Evolutionary conservation across 2,797 vertebrate genomes (phyloP).

Genomic region (Peromyscus eremicus): DNA sequence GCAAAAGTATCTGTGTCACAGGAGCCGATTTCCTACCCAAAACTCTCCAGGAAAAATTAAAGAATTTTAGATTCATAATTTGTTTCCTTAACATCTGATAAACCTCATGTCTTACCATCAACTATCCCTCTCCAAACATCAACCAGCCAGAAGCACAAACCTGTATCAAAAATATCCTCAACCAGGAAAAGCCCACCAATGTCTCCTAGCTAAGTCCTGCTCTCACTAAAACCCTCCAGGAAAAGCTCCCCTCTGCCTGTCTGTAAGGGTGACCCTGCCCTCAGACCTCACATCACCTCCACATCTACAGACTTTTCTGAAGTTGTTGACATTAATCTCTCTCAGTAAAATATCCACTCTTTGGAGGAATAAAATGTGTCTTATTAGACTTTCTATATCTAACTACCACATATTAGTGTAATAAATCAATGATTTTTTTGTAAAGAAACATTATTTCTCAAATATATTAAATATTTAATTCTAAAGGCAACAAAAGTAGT

Average conservation of each 20-base stretch:
- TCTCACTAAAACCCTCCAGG: not conserved
- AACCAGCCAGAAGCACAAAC: not conserved
- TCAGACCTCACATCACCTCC: not conserved
- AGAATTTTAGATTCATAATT: not conserved
- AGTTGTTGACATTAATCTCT: not conserved
- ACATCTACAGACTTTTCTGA: not conserved
- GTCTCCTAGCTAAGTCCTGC: not conserved
- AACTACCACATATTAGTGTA: conserved; percentile 18
- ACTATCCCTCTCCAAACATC: not conserved
- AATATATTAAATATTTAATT: conserved; percentile 47
- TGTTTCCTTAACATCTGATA: conserved; percentile 12
- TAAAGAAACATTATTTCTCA: conserved; percentile 16
- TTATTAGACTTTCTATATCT: not conserved
- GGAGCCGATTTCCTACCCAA: not conserved
- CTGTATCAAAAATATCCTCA: not conserved
- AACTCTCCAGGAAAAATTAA: not conserved
- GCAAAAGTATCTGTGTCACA: conserved; percentile 2
- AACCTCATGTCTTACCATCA: not conserved
- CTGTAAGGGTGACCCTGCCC: not conserved
- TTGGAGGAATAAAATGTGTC: not conserved
- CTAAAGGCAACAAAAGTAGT: not conserved
- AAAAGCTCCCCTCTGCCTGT: not conserved
- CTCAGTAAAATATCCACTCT: not conserved
- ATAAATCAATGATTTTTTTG: conserved; percentile 16
- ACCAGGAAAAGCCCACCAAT: not conserved